phyloP scores from a whole-genome alignment of 2,888 invertebrate genomes.

The Mimumesa dahlbomi region DNA sequence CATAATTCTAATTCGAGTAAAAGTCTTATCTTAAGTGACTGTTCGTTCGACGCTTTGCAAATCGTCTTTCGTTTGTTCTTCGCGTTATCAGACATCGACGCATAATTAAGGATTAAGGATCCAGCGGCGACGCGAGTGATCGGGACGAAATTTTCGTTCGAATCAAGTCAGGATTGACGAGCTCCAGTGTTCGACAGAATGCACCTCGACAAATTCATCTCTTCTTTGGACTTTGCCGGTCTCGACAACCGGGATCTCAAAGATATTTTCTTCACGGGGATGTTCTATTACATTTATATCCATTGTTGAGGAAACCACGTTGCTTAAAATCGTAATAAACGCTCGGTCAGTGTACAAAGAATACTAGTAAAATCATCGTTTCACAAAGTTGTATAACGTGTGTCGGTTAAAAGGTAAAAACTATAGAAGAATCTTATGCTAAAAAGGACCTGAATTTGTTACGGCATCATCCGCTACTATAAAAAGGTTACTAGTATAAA shows the following conservation, averaged over 20 bases:
- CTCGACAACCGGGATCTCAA: too few relatives aligned
- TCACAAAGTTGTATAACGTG: neutral
- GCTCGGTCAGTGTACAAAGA: constrained; percentile 26
- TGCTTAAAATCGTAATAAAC: constrained; percentile 21
- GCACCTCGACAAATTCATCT: constrained; percentile 18
- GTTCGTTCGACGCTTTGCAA: too few relatives aligned
- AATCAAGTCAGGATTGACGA: constrained; percentile 33
- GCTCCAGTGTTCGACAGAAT: constrained; percentile 40
- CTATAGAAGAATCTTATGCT: neutral
- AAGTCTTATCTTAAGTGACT: too few relatives aligned
- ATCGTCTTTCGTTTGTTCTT: neutral
- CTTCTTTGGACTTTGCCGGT: constrained; percentile 7
- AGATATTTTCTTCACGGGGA: neutral
- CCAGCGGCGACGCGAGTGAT: constrained; percentile 13
- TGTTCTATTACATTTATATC: neutral
- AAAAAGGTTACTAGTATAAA: too few relatives aligned
- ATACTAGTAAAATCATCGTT: constrained; percentile 6
- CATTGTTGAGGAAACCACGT: constrained; percentile 1
- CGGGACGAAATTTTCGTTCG: constrained; percentile 56
- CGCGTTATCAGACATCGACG: neutral
- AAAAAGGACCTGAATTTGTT: neutral
- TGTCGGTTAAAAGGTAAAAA: neutral
- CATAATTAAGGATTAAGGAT: constrained; percentile 9
- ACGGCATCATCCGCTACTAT: neutral
- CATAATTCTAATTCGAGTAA: too few relatives aligned